Evolutionary conservation across 1,140 invertebrate genomes (phyloP).

Genomic region (Augochlora pura): DNA sequence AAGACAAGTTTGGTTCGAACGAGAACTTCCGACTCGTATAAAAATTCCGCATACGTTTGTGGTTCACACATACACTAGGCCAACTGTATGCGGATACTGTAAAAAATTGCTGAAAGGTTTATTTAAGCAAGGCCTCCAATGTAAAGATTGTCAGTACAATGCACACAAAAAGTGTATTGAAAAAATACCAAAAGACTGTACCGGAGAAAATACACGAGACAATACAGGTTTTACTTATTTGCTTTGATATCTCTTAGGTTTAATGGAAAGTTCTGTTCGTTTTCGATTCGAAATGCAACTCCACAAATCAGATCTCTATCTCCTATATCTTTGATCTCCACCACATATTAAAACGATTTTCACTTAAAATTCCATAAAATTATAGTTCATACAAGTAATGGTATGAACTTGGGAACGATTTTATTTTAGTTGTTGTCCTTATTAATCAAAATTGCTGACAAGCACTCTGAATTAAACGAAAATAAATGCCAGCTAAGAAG

Average conservation of each 20-base stretch:
- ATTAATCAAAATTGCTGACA: neutral
- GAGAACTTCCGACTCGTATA: conserved; percentile 86
- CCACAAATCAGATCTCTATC: too few species aligned
- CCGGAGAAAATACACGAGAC: conserved; percentile 87
- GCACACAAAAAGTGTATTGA: conserved; percentile 98
- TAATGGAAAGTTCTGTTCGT: conserved; percentile 1
- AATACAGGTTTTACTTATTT: conserved; percentile 73
- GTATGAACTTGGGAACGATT: neutral
- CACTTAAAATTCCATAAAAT: neutral
- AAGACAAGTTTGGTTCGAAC: conserved; percentile 87
- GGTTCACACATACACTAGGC: conserved; percentile 95
- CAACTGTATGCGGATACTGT: conserved; percentile 97
- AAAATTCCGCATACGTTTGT: conserved; percentile 96
- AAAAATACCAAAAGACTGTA: conserved; percentile 97
- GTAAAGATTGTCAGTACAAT: conserved; percentile 99
- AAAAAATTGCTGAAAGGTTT: conserved; percentile 97
- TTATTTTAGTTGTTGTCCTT: neutral
- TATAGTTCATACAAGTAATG: neutral
- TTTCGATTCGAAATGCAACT: neutral
- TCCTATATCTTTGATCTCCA: neutral
- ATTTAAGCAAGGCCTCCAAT: conserved; percentile 98
- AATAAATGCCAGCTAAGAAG: neutral
- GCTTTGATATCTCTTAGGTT: neutral
- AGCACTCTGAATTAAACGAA: neutral
- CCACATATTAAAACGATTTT: neutral